A percentile compares a stretch with the other conserved stretches of the same genome.
Conservation (phyloP, 2,888 invertebrate species). For the Octonoba sinensis region DNA sequence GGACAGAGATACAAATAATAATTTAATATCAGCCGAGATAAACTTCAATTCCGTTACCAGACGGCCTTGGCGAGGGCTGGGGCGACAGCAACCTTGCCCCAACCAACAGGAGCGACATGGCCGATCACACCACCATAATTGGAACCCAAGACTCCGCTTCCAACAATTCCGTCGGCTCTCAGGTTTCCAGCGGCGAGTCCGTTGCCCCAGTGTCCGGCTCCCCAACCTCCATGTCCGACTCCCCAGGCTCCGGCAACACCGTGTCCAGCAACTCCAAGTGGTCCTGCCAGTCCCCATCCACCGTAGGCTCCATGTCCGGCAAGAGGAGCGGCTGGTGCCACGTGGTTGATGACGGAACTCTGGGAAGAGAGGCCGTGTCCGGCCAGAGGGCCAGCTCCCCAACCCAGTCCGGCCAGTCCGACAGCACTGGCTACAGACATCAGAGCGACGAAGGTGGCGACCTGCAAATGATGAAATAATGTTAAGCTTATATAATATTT, state of each 20-base stretch:
- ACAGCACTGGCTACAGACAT: conserved; percentile 7
- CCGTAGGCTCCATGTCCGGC: conserved; percentile 1
- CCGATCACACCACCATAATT: neutral
- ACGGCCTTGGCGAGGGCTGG: neutral
- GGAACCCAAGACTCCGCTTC: neutral
- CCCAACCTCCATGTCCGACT: conserved; percentile 18
- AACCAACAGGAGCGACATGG: neutral
- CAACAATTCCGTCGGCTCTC: neutral
- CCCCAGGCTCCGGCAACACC: conserved; percentile 1
- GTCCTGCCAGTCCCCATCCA: conserved; percentile 4
- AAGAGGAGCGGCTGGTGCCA: neutral
- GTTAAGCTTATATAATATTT: too few relatives aligned
- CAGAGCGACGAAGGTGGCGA: conserved; percentile 2
- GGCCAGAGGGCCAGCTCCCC: conserved; percentile 1
- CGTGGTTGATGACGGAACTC: conserved; percentile 45
- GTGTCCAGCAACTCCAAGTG: neutral
- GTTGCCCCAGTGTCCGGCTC: conserved; percentile 4
- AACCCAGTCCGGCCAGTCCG: neutral
- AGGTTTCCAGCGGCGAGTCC: conserved; percentile 18
- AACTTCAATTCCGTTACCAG: too few relatives aligned
- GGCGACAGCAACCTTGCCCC: neutral
- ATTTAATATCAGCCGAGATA: too few relatives aligned
- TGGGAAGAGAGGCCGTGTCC: conserved; percentile 13
- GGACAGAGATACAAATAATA: too few relatives aligned
- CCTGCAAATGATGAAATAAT: neutral